A percentile compares a stretch with the other conserved stretches of the same genome.
Conservation (phyloP, 2,888 invertebrate genomes). For the Margaritifera margaritifera region DNA sequence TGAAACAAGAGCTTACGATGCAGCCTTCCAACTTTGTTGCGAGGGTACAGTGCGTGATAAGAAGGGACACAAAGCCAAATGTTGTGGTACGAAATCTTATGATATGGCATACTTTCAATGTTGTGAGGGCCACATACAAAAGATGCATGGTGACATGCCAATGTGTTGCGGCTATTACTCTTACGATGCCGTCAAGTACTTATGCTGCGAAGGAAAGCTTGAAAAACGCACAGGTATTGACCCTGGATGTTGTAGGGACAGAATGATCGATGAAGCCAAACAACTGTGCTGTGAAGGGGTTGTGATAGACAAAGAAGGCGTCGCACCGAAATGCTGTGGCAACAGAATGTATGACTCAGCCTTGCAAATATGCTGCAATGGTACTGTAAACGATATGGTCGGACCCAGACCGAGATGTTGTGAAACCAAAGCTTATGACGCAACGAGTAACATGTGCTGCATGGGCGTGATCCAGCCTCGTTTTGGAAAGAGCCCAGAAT, state of each 20-base stretch:
- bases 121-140: conserved; percentile 25
- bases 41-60: conserved; percentile 18
- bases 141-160: conserved; percentile 20
- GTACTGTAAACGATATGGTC: conserved; percentile 14
- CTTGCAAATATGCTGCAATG: conserved; percentile 24
- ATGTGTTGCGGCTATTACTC: conserved; percentile 24
- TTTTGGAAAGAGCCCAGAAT: conserved; percentile 20
- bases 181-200: conserved; percentile 24
- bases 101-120: conserved; percentile 25
- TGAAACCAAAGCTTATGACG: conserved; percentile 22
- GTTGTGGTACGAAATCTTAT: conserved; percentile 26
- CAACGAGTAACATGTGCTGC: conserved; percentile 28
- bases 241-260: conserved; percentile 23
- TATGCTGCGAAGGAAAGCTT: conserved; percentile 19
- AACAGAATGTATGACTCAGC: conserved; percentile 23
- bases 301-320: conserved; percentile 16
- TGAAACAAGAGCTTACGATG: conserved; percentile 27
- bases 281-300: conserved; percentile 25
- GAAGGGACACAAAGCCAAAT: conserved; percentile 29
- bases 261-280: conserved; percentile 24
- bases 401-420: conserved; percentile 30
- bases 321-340: conserved; percentile 25
- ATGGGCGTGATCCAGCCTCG: conserved; percentile 23
- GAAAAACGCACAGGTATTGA: conserved; percentile 13
- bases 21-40: conserved; percentile 27